phyloP scores from a whole-genome alignment of 2,797 vertebrate species.

The Oreochromis mossambicus region DNA sequence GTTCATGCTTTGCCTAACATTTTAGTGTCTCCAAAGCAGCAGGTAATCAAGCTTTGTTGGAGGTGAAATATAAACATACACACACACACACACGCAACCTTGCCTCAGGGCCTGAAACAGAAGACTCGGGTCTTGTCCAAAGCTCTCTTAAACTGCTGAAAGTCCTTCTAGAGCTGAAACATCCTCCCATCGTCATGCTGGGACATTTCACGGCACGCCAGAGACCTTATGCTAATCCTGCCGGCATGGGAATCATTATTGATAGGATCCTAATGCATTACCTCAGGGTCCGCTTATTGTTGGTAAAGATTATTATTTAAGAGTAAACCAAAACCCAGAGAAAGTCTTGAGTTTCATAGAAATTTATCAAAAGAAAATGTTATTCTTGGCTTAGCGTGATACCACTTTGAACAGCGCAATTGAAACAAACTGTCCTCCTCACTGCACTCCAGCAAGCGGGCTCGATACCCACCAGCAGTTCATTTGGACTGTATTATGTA shows the following conservation, averaged over 20 bases:
- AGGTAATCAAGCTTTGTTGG: slow-evolving; percentile 39
- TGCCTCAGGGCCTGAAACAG: slow-evolving; percentile 58
- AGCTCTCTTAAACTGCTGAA: slow-evolving; percentile 66
- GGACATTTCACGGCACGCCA: slow-evolving; percentile 74
- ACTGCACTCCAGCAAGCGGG: slow-evolving; percentile 26
- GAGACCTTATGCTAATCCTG: slow-evolving; percentile 74
- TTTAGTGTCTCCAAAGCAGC: slow-evolving; percentile 7
- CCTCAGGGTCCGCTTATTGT: slow-evolving; percentile 77
- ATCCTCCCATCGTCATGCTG: slow-evolving; percentile 72
- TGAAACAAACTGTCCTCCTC: slow-evolving; percentile 67
- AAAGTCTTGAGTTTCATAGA: slow-evolving; percentile 75
- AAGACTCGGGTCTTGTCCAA: slow-evolving; percentile 66
- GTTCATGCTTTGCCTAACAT: slow-evolving; percentile 6
- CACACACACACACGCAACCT: neutral
- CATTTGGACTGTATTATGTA: slow-evolving; percentile 22
- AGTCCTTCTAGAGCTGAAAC: slow-evolving; percentile 71
- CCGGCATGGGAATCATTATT: slow-evolving; percentile 80
- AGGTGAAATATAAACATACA: slow-evolving; percentile 24
- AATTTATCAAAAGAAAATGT: slow-evolving; percentile 82
- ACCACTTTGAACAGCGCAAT: slow-evolving; percentile 70
- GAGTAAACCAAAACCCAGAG: slow-evolving; percentile 75
- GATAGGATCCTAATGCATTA: slow-evolving; percentile 79
- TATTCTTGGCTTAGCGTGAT: slow-evolving; percentile 76
- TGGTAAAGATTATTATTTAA: slow-evolving; percentile 82
- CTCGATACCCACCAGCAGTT: slow-evolving; percentile 42